Base-by-base conservation (phyloP, 2,797 vertebrate species). In the Pelochelys cantorii region DNA sequence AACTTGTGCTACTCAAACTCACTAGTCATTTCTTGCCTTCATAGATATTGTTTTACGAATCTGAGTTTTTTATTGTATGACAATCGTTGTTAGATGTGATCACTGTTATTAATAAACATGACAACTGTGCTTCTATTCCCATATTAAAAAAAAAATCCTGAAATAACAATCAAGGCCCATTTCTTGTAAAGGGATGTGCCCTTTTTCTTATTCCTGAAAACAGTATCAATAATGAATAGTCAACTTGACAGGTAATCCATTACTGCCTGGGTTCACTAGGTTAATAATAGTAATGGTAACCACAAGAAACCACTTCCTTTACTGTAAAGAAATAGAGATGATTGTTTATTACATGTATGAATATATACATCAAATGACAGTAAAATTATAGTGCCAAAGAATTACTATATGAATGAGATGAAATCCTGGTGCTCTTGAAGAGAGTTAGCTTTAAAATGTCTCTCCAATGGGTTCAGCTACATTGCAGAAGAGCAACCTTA, bases 401-500 rank as follows among this genome's bases (percentile, higher is more conserved):
- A 31, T 85, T 74, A 62, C 56, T 55, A 74, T 90, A 82, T 31
- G 17, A 1, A 0, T 60, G 81, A 29, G 52, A 59, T 52, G 77
- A 94, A 95, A 95, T 89, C 60, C 25, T 83, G n/a, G 93, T 71
- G 85, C 75, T 37, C 83, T 57, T 91, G 34, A 85, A 95, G 90
- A 68, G 65, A 87, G 79, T 17, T 65, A 25, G n/a, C 85, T 34
- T 71, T 13, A 82, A 82, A 74, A 80, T 31, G 3, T 74, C 85
- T 92, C 52, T 85, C 55, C 65, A 85, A 9, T 68, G 11, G 57
- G 7, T 59, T 42, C 20, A 79, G 65, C 31, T 74, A 90, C 11
- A 86, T 65, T 29, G 31, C 5, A 0, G 20, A n/a, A 5, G 53
- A 55, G 74, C 59, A 68, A 71, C 0, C 6, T 65, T 87, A n/a